Evolutionary conservation across 2,113 vertebrate species (phyloP), one percentile per base, ranked within the genome.

Genomic region (Takifugu flavidus): DNA sequence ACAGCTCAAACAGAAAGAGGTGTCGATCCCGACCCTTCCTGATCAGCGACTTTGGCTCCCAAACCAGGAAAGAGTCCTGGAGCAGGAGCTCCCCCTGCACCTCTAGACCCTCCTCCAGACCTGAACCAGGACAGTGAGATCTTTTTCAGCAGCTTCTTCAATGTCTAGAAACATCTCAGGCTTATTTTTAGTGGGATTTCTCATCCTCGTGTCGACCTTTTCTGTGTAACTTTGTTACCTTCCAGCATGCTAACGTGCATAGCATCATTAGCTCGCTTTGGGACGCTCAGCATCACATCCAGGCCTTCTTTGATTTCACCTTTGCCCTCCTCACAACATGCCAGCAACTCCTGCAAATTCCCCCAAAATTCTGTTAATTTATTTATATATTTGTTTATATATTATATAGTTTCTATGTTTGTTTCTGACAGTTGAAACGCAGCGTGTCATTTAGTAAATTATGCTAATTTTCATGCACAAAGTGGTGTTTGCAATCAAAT

Each of bases 221-320:
- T 20, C 20, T 31, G 29, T 4, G 1, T 15, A 13, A n/a, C 12
- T 45, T 20, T 5, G 75, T 77, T 92, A 98, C 97, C 97, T 92
- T 99, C 97, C 86, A 98, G 82, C 97, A 99, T 99, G 94, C 97
- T 99, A 85, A 99, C 96, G 0, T 99, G 97, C 97, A 99, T 99
- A 20, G 97, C 97, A 0, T 99, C 97, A 1, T 99, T 99, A 39
- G 97, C 97, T 87, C 94, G 94, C 89, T 99, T 99, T 0, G 96
- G 97, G 54, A 99, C 96, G 25, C 94, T 98, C 61, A 99, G 92
- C 97, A 99, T 98, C 82, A 99, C 97, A 46, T 99, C 97, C 88
- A 99, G 90, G 13, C 96, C 97, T 62, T 99, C 97, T 74, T 98
- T 98, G n/a, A 99, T 95, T 43, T 99, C 97, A 0, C 97, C 97